Evolutionary conservation across 53 echinoderm and acorn worm species (phyloP).

Genomic region (Luidia sarsii): DNA sequence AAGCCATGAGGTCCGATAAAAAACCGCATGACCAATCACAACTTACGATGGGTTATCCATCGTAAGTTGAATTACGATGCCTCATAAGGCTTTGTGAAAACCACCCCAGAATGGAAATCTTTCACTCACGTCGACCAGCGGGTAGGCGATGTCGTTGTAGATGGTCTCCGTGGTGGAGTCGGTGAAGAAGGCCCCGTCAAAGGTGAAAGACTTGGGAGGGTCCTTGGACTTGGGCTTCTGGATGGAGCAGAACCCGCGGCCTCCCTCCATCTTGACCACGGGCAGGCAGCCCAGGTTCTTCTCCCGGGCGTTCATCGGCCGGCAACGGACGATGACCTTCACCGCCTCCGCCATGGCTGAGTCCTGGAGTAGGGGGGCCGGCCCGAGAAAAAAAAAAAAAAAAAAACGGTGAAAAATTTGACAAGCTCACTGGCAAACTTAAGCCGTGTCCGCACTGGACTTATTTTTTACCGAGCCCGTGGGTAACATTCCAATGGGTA

Average conservation of each 20-base stretch:
- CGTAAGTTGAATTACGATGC: too few species aligned
- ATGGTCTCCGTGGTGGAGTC: constrained; percentile 94
- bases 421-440: too few species aligned
- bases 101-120: too few species aligned
- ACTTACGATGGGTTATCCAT: too few species aligned
- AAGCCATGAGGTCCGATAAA: too few species aligned
- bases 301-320: constrained; percentile 91
- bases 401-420: background rate
- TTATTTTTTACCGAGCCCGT: too few species aligned
- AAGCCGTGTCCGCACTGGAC: too few species aligned
- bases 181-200: constrained; percentile 86
- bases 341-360: constrained; percentile 96
- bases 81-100: too few species aligned
- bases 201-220: constrained; percentile 92
- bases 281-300: constrained; percentile 68
- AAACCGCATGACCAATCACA: too few species aligned
- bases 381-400: too few species aligned
- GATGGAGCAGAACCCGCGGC: constrained; percentile 83
- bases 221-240: constrained; percentile 90
- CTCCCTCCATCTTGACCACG: constrained; percentile 69
- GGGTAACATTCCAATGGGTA: too few species aligned
- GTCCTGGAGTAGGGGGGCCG: too few species aligned
- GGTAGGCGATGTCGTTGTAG: constrained; percentile 93
- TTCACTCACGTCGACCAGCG: constrained; percentile 89
- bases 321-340: constrained; percentile 96